Percentiles rank a stretch among this genome's conserved stretches.
Evolutionary conservation across 2,888 invertebrate species (phyloP).

Genomic region (Troides helena): DNA sequence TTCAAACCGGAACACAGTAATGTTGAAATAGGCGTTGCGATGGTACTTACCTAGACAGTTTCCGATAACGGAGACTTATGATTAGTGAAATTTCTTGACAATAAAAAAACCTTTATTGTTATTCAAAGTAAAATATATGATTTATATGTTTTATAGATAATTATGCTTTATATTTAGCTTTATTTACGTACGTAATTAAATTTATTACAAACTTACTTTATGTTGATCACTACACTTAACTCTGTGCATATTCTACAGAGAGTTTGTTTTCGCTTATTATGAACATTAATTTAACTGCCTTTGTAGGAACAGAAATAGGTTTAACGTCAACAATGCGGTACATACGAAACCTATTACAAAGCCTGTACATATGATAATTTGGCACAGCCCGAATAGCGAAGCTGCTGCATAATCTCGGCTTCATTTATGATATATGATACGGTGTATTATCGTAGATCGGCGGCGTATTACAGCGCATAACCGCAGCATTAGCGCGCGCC

Average conservation of each 20-base stretch:
- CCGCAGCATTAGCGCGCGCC: slow-evolving; percentile 43
- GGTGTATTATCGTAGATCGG: slow-evolving; percentile 26
- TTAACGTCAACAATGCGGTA: slow-evolving; percentile 7
- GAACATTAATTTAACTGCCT: not conserved
- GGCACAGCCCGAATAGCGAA: slow-evolving; percentile 34
- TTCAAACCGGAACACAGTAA: too few relatives aligned
- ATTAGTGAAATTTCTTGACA: too few relatives aligned
- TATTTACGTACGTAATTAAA: too few relatives aligned
- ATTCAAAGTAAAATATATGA: too few relatives aligned
- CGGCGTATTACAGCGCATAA: slow-evolving; percentile 25
- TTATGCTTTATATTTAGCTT: too few relatives aligned
- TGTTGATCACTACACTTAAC: too few relatives aligned
- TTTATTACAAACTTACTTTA: too few relatives aligned
- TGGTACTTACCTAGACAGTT: too few relatives aligned
- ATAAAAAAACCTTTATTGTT: too few relatives aligned
- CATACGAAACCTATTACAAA: slow-evolving; percentile 6
- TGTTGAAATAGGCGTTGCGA: too few relatives aligned
- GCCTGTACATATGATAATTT: slow-evolving; percentile 25
- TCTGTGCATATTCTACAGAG: not conserved
- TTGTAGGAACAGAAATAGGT: not conserved
- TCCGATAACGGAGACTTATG: too few relatives aligned
- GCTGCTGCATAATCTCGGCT: slow-evolving; percentile 29
- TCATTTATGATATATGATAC: slow-evolving; percentile 28
- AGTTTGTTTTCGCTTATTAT: not conserved
- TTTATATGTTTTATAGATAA: too few relatives aligned